Evolutionary conservation across 2,113 vertebrate species (phyloP).

Genomic region (Oncorhynchus keta): DNA sequence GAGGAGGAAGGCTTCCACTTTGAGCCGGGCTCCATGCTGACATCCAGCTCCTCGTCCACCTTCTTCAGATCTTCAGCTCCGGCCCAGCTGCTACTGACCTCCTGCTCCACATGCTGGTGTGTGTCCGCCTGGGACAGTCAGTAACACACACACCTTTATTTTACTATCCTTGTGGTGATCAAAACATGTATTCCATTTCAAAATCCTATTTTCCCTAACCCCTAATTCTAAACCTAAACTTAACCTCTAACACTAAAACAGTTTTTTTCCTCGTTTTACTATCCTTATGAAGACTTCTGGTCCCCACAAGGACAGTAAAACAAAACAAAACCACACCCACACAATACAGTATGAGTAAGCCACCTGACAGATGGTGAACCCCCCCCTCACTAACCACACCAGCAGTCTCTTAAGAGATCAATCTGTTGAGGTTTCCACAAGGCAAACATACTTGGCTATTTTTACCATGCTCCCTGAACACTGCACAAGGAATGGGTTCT

Average conservation of each 20-base stretch:
- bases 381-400: slow-evolving; percentile 65
- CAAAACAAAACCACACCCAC: neutral
- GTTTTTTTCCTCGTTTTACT: too few relatives aligned
- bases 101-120: slow-evolving; percentile 82
- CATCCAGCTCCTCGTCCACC: slow-evolving; percentile 85
- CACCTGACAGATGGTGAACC: slow-evolving; percentile 67
- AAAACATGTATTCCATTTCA: too few relatives aligned
- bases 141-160: slow-evolving; percentile 1
- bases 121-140: slow-evolving; percentile 82
- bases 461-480: slow-evolving; percentile 24
- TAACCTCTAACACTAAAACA: too few relatives aligned
- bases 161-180: too few relatives aligned
- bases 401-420: slow-evolving; percentile 52
- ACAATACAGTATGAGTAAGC: slow-evolving; percentile 34
- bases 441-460: slow-evolving; percentile 52
- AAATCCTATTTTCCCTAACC: too few relatives aligned
- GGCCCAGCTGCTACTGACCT: slow-evolving; percentile 81
- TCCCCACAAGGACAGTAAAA: too few relatives aligned
- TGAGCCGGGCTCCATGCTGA: slow-evolving; percentile 74
- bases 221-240: too few relatives aligned
- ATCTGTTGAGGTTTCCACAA: slow-evolving; percentile 60
- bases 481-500: neutral
- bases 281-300: too few relatives aligned
- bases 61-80: slow-evolving; percentile 91
- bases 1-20: slow-evolving; percentile 83